A percentile compares a stretch with the other conserved stretches of the same genome.
phyloP scores from a whole-genome alignment of 2,113 vertebrate genomes.

The Hylia prasina region DNA sequence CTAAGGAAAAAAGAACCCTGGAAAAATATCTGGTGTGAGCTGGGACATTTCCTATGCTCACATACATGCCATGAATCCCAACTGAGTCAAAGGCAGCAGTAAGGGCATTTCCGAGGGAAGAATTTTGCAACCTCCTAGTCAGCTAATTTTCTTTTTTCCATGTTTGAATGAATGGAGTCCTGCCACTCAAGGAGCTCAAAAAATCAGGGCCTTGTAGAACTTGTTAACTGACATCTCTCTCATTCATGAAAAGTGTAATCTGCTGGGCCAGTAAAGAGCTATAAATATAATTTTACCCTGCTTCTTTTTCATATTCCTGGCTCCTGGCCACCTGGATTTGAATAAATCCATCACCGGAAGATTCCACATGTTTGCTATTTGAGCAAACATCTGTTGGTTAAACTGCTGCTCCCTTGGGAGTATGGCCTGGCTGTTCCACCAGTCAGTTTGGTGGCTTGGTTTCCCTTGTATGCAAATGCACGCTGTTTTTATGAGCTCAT shows the following conservation, averaged over 20 bases:
- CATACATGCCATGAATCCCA: neutral
- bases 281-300: constrained; percentile 35
- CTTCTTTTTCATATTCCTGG: constrained; percentile 41
- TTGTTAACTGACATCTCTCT: neutral
- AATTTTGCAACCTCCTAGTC: neutral
- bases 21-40: neutral
- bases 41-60: neutral
- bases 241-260: constrained; percentile 49
- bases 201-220: neutral
- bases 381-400: constrained; percentile 61
- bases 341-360: constrained; percentile 61
- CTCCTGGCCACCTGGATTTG: constrained; percentile 50
- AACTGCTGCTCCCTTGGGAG: constrained; percentile 35
- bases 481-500: neutral
- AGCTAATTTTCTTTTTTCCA: neutral
- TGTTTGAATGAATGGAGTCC: neutral
- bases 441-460: constrained; percentile 21
- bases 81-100: neutral
- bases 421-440: constrained; percentile 24
- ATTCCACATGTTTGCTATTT: constrained; percentile 63
- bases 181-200: neutral
- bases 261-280: constrained; percentile 4
- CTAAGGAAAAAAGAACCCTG: neutral
- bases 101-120: neutral
- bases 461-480: constrained; percentile 50